Evolutionary conservation across 2,113 vertebrate genomes (phyloP).

Genomic region (Scomber colias): DNA sequence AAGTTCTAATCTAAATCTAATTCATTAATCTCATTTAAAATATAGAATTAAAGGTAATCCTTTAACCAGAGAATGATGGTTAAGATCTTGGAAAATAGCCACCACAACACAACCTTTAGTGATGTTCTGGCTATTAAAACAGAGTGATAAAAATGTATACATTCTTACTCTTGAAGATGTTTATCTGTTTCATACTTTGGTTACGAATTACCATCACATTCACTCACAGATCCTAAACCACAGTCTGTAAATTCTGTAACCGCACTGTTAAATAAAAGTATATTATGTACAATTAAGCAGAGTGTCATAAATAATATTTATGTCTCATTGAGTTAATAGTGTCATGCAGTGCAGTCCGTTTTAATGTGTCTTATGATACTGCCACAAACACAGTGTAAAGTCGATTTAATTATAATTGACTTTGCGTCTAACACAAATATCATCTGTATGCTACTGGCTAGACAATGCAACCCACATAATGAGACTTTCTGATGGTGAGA

Average conservation of each 20-base stretch:
- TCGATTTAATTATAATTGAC: not conserved
- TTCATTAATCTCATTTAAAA: not conserved
- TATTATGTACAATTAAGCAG: not conserved
- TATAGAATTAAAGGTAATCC: not conserved
- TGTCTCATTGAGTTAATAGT: not conserved
- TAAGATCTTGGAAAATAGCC: conserved; percentile 6
- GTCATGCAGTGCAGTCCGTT: not conserved
- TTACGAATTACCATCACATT: not conserved
- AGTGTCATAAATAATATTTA: not conserved
- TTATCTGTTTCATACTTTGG: not conserved
- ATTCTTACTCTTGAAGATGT: not conserved
- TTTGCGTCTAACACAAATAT: not conserved
- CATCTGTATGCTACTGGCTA: not conserved
- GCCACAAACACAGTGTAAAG: not conserved
- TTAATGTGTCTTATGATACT: not conserved
- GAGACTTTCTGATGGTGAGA: not conserved
- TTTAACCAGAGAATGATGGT: not conserved
- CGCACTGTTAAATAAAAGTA: not conserved
- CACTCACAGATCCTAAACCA: not conserved
- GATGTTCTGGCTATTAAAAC: too few species aligned
- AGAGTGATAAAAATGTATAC: not conserved
- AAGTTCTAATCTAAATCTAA: too few species aligned
- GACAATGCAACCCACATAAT: not conserved
- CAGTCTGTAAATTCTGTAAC: not conserved
- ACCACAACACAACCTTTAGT: not conserved